phyloP scores from a whole-genome alignment of 1,140 invertebrate genomes.

The Drosophila virilis region DNA sequence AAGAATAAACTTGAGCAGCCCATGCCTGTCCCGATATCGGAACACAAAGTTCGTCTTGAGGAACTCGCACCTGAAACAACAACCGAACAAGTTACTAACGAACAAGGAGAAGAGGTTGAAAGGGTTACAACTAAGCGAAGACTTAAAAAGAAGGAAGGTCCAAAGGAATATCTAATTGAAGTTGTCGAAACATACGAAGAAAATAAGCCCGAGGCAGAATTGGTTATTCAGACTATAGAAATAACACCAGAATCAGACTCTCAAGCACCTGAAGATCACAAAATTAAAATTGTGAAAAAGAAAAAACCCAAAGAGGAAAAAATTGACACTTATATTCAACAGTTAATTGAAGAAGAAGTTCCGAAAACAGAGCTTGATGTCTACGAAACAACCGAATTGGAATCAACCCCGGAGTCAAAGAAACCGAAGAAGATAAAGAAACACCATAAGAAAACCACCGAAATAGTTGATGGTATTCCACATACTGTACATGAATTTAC shows the following conservation, averaged over 20 bases:
- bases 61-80: conserved; percentile 73
- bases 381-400: conserved; percentile 42
- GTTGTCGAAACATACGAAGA: conserved; percentile 76
- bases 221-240: conserved; percentile 72
- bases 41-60: conserved; percentile 72
- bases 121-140: conserved; percentile 68
- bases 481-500: conserved; percentile 62
- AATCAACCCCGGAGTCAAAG: conserved; percentile 44
- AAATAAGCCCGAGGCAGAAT: conserved; percentile 70
- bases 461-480: conserved; percentile 65
- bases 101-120: conserved; percentile 73
- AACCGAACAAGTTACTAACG: conserved; percentile 72
- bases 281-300: conserved; percentile 59
- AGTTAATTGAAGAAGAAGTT: conserved; percentile 72
- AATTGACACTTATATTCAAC: conserved; percentile 65
- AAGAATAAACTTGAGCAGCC: conserved; percentile 37
- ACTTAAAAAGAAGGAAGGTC: conserved; percentile 68
- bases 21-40: conserved; percentile 15
- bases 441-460: conserved; percentile 58
- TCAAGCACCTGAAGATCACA: conserved; percentile 63
- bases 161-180: conserved; percentile 73
- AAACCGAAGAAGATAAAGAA: conserved; percentile 79
- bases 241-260: conserved; percentile 69
- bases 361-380: conserved; percentile 61
- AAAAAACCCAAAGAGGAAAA: conserved; percentile 62